These are phyloP conservation scores for Rhodinocichla rosea DNA, from an alignment of 2,113 vertebrate species.

Conservation along the genomic window DNA sequence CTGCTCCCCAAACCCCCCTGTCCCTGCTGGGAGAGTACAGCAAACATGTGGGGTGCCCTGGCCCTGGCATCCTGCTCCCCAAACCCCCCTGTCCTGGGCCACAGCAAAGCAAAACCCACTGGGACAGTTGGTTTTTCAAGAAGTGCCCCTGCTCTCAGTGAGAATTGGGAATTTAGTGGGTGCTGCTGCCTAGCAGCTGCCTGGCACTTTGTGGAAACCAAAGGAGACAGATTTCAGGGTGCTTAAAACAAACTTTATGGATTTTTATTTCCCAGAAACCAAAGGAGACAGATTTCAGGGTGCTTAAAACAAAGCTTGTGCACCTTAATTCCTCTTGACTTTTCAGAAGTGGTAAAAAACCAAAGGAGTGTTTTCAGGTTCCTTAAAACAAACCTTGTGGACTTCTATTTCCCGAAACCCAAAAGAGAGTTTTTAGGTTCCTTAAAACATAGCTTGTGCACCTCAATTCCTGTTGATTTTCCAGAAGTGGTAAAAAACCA, in stretches of 20 bases:
- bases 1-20: no score
- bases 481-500: not conserved
- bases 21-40: no score
- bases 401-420: not conserved
- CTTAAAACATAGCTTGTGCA: not conserved
- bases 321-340: no score
- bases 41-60: no score
- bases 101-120: not conserved
- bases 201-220: not conserved
- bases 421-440: not conserved
- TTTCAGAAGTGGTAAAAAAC: no score
- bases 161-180: fast-evolving
- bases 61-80: not conserved
- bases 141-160: fast-evolving
- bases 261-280: not conserved
- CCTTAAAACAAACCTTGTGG: not conserved
- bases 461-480: not conserved
- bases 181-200: not conserved
- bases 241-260: not conserved
- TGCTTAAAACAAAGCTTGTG: not conserved
- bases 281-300: not conserved
- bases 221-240: no score
- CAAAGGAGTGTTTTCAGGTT: not conserved
- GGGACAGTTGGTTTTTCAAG: fast-evolving
- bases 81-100: fast-evolving